Conservation (phyloP, 2,888 invertebrate species). For the Anthophora plumipes region DNA sequence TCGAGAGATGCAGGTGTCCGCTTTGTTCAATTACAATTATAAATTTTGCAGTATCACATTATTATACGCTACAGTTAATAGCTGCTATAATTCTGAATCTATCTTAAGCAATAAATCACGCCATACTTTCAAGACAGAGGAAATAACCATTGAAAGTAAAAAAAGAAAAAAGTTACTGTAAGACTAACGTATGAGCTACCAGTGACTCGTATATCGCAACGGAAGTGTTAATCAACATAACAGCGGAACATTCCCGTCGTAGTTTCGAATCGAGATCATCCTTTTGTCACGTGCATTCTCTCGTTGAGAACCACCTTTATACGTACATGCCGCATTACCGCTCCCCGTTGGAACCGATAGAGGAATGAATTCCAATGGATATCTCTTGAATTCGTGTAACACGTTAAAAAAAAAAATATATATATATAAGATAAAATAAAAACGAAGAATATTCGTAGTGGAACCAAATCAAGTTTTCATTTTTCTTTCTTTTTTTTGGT, state of each 20-base stretch:
- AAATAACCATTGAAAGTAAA: conserved; percentile 37
- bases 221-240: conserved; percentile 54
- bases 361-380: neutral
- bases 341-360: neutral
- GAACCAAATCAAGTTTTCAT: no score
- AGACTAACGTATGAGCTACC: conserved; percentile 35
- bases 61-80: conserved; percentile 3
- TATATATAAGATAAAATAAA: neutral
- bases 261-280: conserved; percentile 9
- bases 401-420: no score
- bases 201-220: conserved; percentile 38
- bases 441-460: neutral
- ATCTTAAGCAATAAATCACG: conserved; percentile 28
- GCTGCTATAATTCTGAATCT: neutral
- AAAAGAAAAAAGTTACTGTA: conserved; percentile 37
- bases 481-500: no score
- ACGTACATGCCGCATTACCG: neutral
- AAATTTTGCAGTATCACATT: neutral
- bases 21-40: neutral
- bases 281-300: conserved; percentile 11
- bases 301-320: conserved; percentile 7
- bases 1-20: neutral
- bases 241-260: conserved; percentile 14
- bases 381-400: neutral
- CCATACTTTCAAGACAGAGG: conserved; percentile 10